Percentiles rank a stretch among this genome's conserved stretches.
Conservation (phyloP, 2,888 invertebrate genomes). For the Coenonympha arcania region DNA sequence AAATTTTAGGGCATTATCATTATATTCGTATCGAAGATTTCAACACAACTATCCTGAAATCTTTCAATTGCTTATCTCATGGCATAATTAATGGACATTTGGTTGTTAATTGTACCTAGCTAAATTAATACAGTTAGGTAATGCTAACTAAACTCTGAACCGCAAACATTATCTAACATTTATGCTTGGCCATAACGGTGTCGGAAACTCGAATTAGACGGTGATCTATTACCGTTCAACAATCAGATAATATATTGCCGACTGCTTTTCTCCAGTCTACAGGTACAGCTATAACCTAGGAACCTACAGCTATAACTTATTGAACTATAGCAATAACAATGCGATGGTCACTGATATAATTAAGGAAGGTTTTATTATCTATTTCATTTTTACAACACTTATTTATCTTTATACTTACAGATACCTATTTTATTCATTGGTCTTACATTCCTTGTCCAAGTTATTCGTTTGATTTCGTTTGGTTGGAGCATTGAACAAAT, state of each 20-base stretch:
- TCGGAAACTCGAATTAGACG: slow-evolving; percentile 6
- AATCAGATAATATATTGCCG: slow-evolving; percentile 1
- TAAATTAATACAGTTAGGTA: not conserved
- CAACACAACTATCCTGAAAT: no score
- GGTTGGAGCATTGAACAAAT: not conserved
- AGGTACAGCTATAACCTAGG: not conserved
- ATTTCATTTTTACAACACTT: no score
- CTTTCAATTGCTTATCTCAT: no score
- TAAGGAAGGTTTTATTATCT: no score
- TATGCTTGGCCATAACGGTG: slow-evolving; percentile 3
- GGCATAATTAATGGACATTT: not conserved
- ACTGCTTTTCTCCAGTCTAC: not conserved
- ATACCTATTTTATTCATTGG: not conserved
- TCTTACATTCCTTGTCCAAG: not conserved
- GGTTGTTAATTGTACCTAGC: not conserved
- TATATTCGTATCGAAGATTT: no score
- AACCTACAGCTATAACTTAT: not conserved
- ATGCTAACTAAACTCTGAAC: not conserved
- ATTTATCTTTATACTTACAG: not conserved
- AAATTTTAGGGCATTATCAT: no score
- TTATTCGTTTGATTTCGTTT: not conserved
- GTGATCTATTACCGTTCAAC: slow-evolving; percentile 6
- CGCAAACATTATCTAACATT: slow-evolving; percentile 1
- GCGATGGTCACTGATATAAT: no score
- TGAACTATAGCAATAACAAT: not conserved